Evolutionary conservation across 1,140 invertebrate species (phyloP), one percentile per base, ranked within the genome.

Genomic region (Hylaeus volcanicus): DNA sequence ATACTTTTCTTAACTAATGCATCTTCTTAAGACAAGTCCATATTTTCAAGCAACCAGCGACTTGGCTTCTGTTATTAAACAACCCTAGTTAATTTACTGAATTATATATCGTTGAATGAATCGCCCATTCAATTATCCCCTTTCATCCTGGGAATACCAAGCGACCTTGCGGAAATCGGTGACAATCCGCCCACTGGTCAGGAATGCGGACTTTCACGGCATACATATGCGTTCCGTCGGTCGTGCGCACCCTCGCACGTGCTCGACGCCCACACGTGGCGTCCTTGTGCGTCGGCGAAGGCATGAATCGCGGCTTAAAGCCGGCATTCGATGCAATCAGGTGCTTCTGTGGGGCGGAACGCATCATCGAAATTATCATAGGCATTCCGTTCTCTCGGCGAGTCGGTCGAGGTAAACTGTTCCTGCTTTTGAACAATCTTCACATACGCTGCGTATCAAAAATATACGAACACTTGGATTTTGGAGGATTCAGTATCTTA

Each of bases 161-260:
- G 56, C 53, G 85, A 85, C 84, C 82, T 88, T 88, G 84, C 63
- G 14, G 4, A 39, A 53, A 51, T 53, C 64, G 41, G 53, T 71
- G 60, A 81, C n/a, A n/a, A 82, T 82, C 80, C 77, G 48, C 45
- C 51, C 70, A 63, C 55, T 41, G 26, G 26, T 8, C 15, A 53
- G 74, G 85, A 88, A 81, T 79, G 74, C 58, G 70, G 56, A 86
- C 88, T 86, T 86, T 88, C 78, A 70, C 64, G 74, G 76, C 64
- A 69, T 68, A 77, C 41, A 39, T 65, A 48, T 61, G 41, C 68
- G 75, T 64, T 51, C 68, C 48, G 26, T 51, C 63, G 66, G 41
- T 69, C 5, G 71, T 69, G 70, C 45, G 43, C 74, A 66, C 41
- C 60, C 55, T 39, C 11, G 48, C 68, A 71, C 61, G 53, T 37